Conservation (phyloP, 2,888 invertebrate species). For the Drosophila affinis region DNA sequence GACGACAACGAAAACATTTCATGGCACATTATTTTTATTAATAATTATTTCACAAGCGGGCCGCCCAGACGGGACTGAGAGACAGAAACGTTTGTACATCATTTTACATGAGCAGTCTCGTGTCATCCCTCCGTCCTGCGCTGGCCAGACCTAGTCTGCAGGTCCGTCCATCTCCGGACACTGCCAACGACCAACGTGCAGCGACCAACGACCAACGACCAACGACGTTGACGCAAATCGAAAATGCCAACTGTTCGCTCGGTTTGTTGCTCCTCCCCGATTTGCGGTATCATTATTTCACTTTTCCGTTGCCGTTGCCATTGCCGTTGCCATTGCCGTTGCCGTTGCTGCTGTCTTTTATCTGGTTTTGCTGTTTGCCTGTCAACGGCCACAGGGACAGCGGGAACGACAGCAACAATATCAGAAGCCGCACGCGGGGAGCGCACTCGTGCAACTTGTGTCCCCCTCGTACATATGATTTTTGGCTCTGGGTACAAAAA, state of each 20-base stretch:
- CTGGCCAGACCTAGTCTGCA: constrained; percentile 17
- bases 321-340: background rate
- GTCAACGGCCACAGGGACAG: constrained; percentile 26
- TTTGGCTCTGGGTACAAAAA: background rate
- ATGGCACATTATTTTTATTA: constrained; percentile 70
- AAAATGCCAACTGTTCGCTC: constrained; percentile 66
- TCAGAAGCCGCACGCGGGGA: background rate
- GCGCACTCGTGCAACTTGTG: background rate
- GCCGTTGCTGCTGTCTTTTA: constrained; percentile 2
- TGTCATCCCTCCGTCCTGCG: constrained; percentile 13
- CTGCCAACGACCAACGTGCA: constrained; percentile 34
- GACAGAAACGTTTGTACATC: constrained; percentile 34
- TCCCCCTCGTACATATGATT: constrained; percentile 10
- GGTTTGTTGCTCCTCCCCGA: constrained; percentile 2
- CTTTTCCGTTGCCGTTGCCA: constrained; percentile 11
- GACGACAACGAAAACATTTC: constrained; percentile 51
- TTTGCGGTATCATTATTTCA: constrained; percentile 49
- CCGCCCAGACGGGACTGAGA: constrained; percentile 24
- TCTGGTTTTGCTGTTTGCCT: constrained; percentile 60
- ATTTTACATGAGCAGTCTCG: constrained; percentile 44
- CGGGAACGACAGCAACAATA: constrained; percentile 2
- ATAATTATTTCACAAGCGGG: constrained; percentile 72
- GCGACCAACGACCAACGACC: constrained; percentile 6
- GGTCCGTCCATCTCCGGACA: constrained; percentile 58
- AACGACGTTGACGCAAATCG: constrained; percentile 73